Percentiles rank a stretch among this genome's conserved stretches.
Conservation (phyloP, 2,113 vertebrate genomes). For the Acanthochromis polyacanthus region DNA sequence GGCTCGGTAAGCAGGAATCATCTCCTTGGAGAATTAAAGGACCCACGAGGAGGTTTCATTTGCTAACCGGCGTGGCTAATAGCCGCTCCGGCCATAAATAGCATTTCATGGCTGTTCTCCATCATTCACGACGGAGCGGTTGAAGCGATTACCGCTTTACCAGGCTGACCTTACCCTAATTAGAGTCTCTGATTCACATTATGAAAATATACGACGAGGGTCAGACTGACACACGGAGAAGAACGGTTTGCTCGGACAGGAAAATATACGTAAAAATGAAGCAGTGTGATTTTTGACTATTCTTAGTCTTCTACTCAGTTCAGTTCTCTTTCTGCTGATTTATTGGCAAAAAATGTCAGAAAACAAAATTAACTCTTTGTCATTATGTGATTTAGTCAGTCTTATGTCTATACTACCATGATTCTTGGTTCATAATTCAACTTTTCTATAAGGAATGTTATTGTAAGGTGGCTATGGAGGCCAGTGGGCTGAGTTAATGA, state of each 20-base stretch:
- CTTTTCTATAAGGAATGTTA: no score
- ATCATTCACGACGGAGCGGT: slow-evolving; percentile 62
- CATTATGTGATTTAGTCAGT: no score
- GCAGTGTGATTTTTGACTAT: neutral
- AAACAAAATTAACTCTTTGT: no score
- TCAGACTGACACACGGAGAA: slow-evolving; percentile 17
- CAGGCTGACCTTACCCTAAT: slow-evolving; percentile 70
- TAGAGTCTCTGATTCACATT: slow-evolving; percentile 61
- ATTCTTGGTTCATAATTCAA: no score
- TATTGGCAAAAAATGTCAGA: no score
- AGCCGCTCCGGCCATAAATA: slow-evolving; percentile 58
- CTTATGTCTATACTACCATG: no score
- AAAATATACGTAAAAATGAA: neutral
- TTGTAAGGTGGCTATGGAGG: no score
- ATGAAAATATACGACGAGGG: slow-evolving; percentile 44
- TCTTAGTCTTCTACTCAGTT: neutral
- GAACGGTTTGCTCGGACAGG: neutral
- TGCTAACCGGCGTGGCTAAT: slow-evolving; percentile 66
- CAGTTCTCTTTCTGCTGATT: no score
- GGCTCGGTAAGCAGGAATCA: slow-evolving; percentile 39
- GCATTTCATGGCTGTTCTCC: slow-evolving; percentile 65
- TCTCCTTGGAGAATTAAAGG: slow-evolving; percentile 53
- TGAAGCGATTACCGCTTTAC: slow-evolving; percentile 65
- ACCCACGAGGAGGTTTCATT: slow-evolving; percentile 44
- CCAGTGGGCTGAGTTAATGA: no score